Percentiles rank a stretch among this genome's conserved stretches.
These are phyloP conservation scores for Calephelis nemesis DNA, from an alignment of 1,140 invertebrate genomes.

Conservation along the genomic window DNA sequence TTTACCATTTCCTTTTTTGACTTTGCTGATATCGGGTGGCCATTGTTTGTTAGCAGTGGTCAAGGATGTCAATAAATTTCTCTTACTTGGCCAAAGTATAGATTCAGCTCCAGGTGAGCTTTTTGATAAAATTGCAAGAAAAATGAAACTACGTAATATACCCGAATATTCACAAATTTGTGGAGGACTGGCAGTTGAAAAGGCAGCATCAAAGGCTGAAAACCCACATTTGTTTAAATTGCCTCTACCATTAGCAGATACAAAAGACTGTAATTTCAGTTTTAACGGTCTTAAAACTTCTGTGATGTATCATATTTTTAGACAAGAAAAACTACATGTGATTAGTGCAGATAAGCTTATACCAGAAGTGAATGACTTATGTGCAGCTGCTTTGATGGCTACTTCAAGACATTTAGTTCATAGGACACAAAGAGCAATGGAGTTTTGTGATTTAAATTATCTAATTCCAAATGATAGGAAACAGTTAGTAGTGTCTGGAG, in stretches of 20 bases:
- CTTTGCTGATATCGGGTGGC: slow-evolving; percentile 94
- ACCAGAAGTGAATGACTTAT: slow-evolving; percentile 89
- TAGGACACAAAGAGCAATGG: slow-evolving; percentile 90
- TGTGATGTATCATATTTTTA: slow-evolving; percentile 51
- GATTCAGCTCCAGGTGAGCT: slow-evolving; percentile 95
- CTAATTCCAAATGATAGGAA: slow-evolving; percentile 81
- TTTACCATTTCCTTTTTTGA: slow-evolving; percentile 94
- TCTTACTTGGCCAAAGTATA: slow-evolving; percentile 87
- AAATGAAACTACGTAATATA: slow-evolving; percentile 90
- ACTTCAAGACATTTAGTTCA: slow-evolving; percentile 89
- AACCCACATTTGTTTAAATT: slow-evolving; percentile 86
- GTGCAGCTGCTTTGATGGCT: slow-evolving; percentile 89
- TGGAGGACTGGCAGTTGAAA: slow-evolving; percentile 93
- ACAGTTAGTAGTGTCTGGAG: slow-evolving; percentile 92
- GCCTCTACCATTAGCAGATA: slow-evolving; percentile 80
- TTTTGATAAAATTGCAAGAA: slow-evolving; percentile 93
- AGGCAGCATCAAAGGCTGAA: slow-evolving; percentile 85
- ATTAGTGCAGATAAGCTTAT: slow-evolving; percentile 85
- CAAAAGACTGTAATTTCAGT: slow-evolving; percentile 75
- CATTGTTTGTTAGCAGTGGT: slow-evolving; percentile 93
- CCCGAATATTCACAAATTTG: slow-evolving; percentile 86
- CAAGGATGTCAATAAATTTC: slow-evolving; percentile 87
- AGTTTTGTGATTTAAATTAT: slow-evolving; percentile 83
- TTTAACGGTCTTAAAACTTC: slow-evolving; percentile 68
- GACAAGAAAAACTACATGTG: slow-evolving; percentile 62